Percentiles rank a stretch among this genome's conserved stretches.
These are phyloP conservation scores for Phyto melanocephala DNA, from an alignment of 2,888 invertebrate genomes.

Conservation along the genomic window DNA sequence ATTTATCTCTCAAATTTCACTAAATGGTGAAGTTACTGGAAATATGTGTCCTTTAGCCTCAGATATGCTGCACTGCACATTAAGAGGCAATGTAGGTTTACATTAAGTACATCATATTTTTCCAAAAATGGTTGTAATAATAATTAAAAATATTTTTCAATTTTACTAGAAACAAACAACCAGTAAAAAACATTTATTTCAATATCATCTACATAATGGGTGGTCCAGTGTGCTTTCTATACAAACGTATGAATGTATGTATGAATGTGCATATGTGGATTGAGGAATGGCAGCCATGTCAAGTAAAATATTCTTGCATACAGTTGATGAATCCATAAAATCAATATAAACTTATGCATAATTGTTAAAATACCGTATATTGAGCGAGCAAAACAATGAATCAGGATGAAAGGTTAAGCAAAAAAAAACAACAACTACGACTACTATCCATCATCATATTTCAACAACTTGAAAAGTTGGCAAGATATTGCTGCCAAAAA, in stretches of 20 bases:
- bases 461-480: slow-evolving; percentile 27
- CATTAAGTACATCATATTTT: neutral
- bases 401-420: slow-evolving; percentile 11
- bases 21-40: too few relatives aligned
- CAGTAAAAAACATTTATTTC: slow-evolving; percentile 23
- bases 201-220: slow-evolving; percentile 32
- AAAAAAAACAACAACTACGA: neutral
- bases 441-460: slow-evolving; percentile 51
- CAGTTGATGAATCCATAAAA: neutral
- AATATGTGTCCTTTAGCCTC: too few relatives aligned
- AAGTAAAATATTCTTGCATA: slow-evolving; percentile 9
- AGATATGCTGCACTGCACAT: too few relatives aligned
- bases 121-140: slow-evolving; percentile 31
- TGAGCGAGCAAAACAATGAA: slow-evolving; percentile 10
- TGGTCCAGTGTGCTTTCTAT: slow-evolving; percentile 20
- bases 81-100: too few relatives aligned
- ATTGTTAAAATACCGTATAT: slow-evolving; percentile 1
- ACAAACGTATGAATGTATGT: too few relatives aligned
- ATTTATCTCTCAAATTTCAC: too few relatives aligned
- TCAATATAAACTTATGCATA: slow-evolving; percentile 56
- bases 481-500: neutral
- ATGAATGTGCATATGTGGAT: neutral
- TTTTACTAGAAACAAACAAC: neutral
- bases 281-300: slow-evolving; percentile 23
- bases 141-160: slow-evolving; percentile 44